Evolutionary conservation across 2,113 vertebrate species (phyloP).

Genomic region (Equus quagga): DNA sequence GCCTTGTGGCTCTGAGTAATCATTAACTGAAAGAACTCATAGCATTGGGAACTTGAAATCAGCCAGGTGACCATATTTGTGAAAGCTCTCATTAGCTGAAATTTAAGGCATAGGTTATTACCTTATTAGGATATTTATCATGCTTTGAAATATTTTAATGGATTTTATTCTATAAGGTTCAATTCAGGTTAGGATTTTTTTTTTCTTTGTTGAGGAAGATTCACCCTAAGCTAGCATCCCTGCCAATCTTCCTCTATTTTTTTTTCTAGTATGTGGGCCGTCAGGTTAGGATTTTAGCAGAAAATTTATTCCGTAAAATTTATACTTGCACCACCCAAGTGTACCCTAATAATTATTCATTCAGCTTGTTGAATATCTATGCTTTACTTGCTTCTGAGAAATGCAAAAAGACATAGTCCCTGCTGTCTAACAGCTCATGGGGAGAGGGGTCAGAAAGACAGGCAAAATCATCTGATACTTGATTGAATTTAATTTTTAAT

Average conservation of each 20-base stretch:
- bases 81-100: background rate
- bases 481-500: background rate
- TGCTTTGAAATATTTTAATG: slow-evolving; percentile 45
- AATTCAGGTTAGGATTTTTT: background rate
- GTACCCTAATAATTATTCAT: background rate
- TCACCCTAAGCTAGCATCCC: too few species aligned
- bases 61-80: background rate
- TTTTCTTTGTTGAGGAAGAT: too few species aligned
- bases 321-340: background rate
- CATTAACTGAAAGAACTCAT: background rate
- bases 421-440: background rate
- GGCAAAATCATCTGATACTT: background rate
- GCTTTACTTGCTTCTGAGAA: slow-evolving; percentile 2
- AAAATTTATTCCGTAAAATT: slow-evolving; percentile 25
- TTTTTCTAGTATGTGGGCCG: too few species aligned
- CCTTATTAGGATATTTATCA: slow-evolving; percentile 30
- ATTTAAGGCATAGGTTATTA: slow-evolving; percentile 23
- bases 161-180: background rate
- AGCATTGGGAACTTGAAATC: background rate
- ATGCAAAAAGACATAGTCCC: background rate
- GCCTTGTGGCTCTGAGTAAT: slow-evolving; percentile 30
- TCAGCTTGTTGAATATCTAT: background rate
- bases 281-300: background rate
- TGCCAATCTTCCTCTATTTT: too few species aligned
- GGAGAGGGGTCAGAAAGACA: background rate